Percentiles rank a stretch among this genome's conserved stretches.
phyloP scores from a whole-genome alignment of 2,888 invertebrate species.

The Yponomeuta plumbellus region DNA sequence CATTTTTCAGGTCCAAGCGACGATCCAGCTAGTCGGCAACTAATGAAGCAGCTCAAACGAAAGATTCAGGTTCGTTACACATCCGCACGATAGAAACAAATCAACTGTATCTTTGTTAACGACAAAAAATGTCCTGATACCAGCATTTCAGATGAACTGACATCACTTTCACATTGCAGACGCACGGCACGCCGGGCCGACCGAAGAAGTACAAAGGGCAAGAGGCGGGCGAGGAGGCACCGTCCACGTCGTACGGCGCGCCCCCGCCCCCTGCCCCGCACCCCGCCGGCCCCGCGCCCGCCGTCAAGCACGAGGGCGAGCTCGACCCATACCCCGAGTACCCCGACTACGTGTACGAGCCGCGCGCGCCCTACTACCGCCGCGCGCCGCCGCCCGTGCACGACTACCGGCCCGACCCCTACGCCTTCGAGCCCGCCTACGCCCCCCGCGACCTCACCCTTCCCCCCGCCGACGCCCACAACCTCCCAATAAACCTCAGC shows the following conservation, averaged over 20 bases:
- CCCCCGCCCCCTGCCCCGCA: slow-evolving; percentile 26
- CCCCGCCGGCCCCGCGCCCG: slow-evolving; percentile 7
- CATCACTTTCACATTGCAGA: slow-evolving; percentile 31
- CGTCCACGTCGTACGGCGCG: slow-evolving; percentile 58
- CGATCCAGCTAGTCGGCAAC: slow-evolving; percentile 54
- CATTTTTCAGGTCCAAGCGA: slow-evolving; percentile 41
- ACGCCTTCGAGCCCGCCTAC: slow-evolving; percentile 45
- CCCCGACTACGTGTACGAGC: slow-evolving; percentile 42
- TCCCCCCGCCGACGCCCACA: slow-evolving; percentile 49
- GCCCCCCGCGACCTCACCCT: slow-evolving; percentile 51
- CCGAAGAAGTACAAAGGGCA: slow-evolving; percentile 64
- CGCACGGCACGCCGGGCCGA: slow-evolving; percentile 60
- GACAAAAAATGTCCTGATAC: no score
- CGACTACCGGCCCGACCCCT: slow-evolving; percentile 59
- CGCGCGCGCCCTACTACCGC: slow-evolving; percentile 30
- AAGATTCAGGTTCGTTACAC: slow-evolving; percentile 57
- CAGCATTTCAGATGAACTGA: background rate
- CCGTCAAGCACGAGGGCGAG: slow-evolving; percentile 52
- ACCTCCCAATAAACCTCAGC: slow-evolving; percentile 70
- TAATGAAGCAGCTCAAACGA: slow-evolving; percentile 66
- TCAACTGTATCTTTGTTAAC: no score
- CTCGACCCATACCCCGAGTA: slow-evolving; percentile 44
- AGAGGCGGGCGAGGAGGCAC: slow-evolving; percentile 49
- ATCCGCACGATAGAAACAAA: background rate
- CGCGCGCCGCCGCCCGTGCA: slow-evolving; percentile 36